Percentiles rank a stretch among this genome's conserved stretches.
phyloP scores from a whole-genome alignment of 2,113 vertebrate species.

The Gobio gobio region DNA sequence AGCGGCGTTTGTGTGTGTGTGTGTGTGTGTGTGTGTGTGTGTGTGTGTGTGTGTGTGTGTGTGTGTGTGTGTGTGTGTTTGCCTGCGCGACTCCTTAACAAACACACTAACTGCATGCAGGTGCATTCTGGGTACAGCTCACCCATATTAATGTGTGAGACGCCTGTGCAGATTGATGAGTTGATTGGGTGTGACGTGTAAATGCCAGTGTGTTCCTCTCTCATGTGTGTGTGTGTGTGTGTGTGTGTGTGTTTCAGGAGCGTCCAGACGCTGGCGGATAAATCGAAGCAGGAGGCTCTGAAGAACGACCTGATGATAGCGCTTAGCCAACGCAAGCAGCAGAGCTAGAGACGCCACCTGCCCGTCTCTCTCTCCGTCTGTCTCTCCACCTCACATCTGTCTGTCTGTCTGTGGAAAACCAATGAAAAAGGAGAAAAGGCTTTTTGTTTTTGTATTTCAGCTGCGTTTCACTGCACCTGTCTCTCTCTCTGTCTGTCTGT shows the following conservation, averaged over 20 bases:
- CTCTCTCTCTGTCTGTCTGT: slow-evolving; percentile 52
- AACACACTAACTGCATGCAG: slow-evolving; percentile 41
- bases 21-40: slow-evolving; percentile 53
- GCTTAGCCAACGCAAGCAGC: slow-evolving; percentile 92
- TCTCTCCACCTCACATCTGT: slow-evolving; percentile 48
- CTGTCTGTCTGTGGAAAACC: slow-evolving; percentile 70
- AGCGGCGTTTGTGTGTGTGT: slow-evolving; percentile 77
- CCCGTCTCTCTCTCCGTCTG: slow-evolving; percentile 41
- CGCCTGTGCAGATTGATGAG: too few species aligned
- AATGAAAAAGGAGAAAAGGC: slow-evolving; percentile 70
- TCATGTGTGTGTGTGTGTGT: slow-evolving; percentile 28
- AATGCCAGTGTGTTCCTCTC: background rate
- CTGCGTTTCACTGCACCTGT: slow-evolving; percentile 57
- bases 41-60: slow-evolving; percentile 54
- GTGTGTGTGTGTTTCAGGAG: slow-evolving; percentile 78
- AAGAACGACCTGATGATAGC: slow-evolving; percentile 93
- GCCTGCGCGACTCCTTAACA: slow-evolving; percentile 30
- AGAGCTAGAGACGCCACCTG: slow-evolving; percentile 79
- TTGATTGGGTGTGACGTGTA: too few species aligned
- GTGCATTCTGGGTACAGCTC: background rate
- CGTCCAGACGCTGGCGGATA: slow-evolving; percentile 93
- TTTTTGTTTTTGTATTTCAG: slow-evolving; percentile 56
- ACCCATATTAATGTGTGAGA: background rate
- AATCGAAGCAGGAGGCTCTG: slow-evolving; percentile 94
- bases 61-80: slow-evolving; percentile 53